phyloP scores from a whole-genome alignment of 2,797 vertebrate species.

The Naso thynnoides region DNA sequence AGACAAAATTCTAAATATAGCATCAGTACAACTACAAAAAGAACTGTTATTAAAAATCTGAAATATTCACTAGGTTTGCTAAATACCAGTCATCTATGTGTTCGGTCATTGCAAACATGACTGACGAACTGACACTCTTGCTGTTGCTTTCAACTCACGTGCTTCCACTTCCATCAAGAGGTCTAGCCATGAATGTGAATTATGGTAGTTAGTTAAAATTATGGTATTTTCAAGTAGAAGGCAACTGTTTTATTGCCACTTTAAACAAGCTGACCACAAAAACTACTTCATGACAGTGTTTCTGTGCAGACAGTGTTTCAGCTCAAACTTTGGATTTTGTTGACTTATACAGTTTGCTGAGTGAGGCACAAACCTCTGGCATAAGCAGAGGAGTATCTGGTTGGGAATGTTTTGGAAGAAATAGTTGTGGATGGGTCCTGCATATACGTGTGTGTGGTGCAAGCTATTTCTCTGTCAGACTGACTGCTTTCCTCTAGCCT shows the following conservation, averaged over 20 bases:
- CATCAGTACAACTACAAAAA: background rate
- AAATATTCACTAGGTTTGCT: background rate
- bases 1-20: background rate
- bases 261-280: constrained; percentile 62
- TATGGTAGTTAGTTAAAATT: constrained; percentile 47
- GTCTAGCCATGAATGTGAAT: constrained; percentile 40
- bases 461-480: constrained; percentile 50
- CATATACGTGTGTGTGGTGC: constrained; percentile 33
- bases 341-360: constrained; percentile 73
- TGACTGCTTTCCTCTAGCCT: constrained; percentile 39
- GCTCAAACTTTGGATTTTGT: constrained; percentile 60
- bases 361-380: constrained; percentile 69
- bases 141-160: constrained; percentile 19
- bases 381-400: constrained; percentile 66
- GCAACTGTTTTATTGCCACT: constrained; percentile 57
- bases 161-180: constrained; percentile 8
- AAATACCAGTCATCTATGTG: constrained; percentile 3
- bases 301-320: constrained; percentile 50
- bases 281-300: constrained; percentile 41
- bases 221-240: constrained; percentile 43
- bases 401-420: constrained; percentile 74
- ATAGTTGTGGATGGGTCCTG: constrained; percentile 71
- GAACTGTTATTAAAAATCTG: background rate
- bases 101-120: constrained; percentile 3
- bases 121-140: background rate